A percentile compares a stretch with the other conserved stretches of the same genome.
phyloP scores from a whole-genome alignment of 2,888 invertebrate species.

The Glyphotaelius pellucidus region DNA sequence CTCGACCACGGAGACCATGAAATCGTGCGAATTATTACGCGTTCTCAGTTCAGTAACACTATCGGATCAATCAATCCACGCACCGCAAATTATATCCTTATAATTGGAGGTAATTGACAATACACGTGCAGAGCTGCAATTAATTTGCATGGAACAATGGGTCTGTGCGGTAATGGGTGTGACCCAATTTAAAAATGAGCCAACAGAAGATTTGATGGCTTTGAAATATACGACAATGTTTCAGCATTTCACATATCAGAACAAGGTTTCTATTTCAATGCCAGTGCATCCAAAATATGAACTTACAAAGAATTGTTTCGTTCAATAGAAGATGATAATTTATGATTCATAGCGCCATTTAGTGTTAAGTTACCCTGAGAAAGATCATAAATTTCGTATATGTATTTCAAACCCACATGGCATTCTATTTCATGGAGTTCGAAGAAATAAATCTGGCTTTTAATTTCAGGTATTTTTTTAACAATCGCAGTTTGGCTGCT shows the following conservation, averaged over 20 bases:
- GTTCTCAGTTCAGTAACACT: neutral
- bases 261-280: conserved; percentile 30
- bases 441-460: neutral
- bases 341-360: neutral
- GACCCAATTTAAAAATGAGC: conserved; percentile 30
- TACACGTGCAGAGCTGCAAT: neutral
- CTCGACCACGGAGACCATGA: no score
- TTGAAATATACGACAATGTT: conserved; percentile 40
- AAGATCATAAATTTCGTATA: neutral
- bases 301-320: neutral
- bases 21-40: neutral
- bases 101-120: neutral
- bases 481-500: neutral
- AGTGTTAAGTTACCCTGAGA: neutral
- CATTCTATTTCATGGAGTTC: neutral
- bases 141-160: conserved; percentile 30
- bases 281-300: conserved; percentile 4
- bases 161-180: neutral
- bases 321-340: neutral
- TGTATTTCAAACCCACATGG: neutral
- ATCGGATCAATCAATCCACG: neutral
- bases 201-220: conserved; percentile 22
- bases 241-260: conserved; percentile 1
- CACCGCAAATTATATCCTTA: neutral
- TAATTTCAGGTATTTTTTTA: neutral